Evolutionary conservation across 2,797 vertebrate genomes (phyloP).

Genomic region (Fratercula arctica): DNA sequence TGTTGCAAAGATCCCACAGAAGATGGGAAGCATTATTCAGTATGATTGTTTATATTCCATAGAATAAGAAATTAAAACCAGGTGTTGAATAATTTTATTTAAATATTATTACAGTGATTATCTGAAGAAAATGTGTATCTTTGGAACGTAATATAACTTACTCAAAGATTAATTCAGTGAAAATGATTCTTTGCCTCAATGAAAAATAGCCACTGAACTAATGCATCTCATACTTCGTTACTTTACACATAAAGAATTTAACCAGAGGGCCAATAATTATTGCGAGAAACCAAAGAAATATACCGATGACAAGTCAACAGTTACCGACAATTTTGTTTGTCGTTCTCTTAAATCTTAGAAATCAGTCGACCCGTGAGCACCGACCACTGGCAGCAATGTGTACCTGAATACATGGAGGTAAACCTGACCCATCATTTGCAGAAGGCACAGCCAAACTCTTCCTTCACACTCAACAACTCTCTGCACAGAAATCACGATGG

Average conservation of each 20-base stretch:
- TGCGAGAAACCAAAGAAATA: neutral
- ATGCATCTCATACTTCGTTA: neutral
- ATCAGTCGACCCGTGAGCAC: neutral
- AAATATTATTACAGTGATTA: constrained; percentile 11
- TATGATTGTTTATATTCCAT: neutral
- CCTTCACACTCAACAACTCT: neutral
- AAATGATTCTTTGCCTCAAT: neutral
- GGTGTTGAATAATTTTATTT: constrained; percentile 22
- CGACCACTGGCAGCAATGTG: neutral
- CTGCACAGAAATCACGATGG: neutral
- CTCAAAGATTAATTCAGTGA: neutral
- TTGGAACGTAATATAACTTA: neutral
- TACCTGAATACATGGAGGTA: neutral
- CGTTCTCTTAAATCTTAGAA: neutral
- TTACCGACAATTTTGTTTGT: neutral
- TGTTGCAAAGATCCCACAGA: neutral
- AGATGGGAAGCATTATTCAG: neutral
- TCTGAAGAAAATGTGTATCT: neutral
- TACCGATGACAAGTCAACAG: neutral
- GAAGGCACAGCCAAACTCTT: neutral
- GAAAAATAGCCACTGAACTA: neutral
- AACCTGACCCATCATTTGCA: neutral
- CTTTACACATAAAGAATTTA: neutral
- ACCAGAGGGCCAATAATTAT: neutral
- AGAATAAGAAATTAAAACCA: neutral